Conservation (phyloP, 2,888 invertebrate genomes). For the Hydraecia micacea region DNA sequence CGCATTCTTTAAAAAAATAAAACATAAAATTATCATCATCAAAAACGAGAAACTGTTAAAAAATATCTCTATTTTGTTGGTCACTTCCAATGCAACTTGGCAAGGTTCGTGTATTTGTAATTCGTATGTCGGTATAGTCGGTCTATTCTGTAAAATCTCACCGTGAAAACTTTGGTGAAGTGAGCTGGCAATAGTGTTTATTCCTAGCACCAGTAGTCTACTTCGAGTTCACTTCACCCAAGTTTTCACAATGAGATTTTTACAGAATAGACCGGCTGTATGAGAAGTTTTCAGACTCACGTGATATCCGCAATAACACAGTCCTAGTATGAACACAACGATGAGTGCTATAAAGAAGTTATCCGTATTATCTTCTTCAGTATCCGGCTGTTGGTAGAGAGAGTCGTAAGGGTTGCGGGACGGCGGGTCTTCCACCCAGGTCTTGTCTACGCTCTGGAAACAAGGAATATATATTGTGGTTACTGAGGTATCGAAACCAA, state of each 20-base stretch:
- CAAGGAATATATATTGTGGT: neutral
- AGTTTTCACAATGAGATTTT: neutral
- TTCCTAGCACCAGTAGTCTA: neutral
- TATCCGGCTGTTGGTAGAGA: conserved; percentile 92
- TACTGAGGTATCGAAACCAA: neutral
- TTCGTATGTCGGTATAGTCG: neutral
- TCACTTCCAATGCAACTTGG: neutral
- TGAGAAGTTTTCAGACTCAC: conserved; percentile 73
- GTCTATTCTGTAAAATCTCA: neutral
- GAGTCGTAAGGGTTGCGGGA: conserved; percentile 94
- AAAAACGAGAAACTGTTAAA: neutral
- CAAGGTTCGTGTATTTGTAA: neutral
- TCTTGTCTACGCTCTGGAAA: conserved; percentile 93
- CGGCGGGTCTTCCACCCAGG: conserved; percentile 96
- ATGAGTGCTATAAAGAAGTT: conserved; percentile 95
- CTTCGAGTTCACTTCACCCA: no score
- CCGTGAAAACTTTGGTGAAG: neutral
- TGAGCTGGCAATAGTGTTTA: neutral
- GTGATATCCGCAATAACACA: conserved; percentile 92
- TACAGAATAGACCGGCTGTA: neutral
- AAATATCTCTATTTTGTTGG: neutral
- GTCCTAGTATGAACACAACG: conserved; percentile 92
- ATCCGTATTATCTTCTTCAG: conserved; percentile 95
- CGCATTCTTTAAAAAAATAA: no score
- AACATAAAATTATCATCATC: neutral